These are phyloP conservation scores for Ictalurus punctatus DNA, from an alignment of 2,113 vertebrate genomes.

Conservation along the genomic window DNA sequence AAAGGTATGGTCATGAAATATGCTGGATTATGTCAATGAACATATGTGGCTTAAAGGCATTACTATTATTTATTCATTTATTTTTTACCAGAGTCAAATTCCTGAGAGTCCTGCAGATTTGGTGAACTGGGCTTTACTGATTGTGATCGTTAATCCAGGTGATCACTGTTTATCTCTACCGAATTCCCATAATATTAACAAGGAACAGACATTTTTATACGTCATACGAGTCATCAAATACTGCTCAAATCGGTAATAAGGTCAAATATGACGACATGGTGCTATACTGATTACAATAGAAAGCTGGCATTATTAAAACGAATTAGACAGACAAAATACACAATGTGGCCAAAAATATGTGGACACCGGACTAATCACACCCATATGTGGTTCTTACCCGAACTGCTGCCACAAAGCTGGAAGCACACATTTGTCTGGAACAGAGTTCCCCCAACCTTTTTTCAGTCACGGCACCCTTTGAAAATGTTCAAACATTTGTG, in stretches of 20 bases:
- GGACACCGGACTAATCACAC: not conserved
- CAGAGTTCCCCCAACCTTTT: too few relatives aligned
- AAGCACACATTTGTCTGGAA: not conserved
- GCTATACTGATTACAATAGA: not conserved
- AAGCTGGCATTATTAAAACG: not conserved
- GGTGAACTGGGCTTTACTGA: not conserved
- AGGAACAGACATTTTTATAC: not conserved
- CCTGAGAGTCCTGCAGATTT: not conserved
- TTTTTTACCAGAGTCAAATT: not conserved
- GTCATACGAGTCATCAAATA: not conserved
- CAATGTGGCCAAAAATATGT: not conserved
- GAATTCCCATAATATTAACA: not conserved
- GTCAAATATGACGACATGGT: not conserved
- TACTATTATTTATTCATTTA: too few relatives aligned
- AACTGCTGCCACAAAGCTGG: not conserved
- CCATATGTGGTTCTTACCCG: not conserved
- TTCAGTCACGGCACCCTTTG: too few relatives aligned
- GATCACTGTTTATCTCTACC: not conserved
- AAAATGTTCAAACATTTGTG: too few relatives aligned
- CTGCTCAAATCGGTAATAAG: not conserved
- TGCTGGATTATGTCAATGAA: not conserved
- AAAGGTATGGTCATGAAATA: not conserved
- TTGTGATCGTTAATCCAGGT: not conserved
- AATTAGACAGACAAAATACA: not conserved
- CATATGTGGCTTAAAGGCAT: not conserved